These are phyloP conservation scores for Automeris io DNA, from an alignment of 2,888 invertebrate genomes.

Conservation along the genomic window DNA sequence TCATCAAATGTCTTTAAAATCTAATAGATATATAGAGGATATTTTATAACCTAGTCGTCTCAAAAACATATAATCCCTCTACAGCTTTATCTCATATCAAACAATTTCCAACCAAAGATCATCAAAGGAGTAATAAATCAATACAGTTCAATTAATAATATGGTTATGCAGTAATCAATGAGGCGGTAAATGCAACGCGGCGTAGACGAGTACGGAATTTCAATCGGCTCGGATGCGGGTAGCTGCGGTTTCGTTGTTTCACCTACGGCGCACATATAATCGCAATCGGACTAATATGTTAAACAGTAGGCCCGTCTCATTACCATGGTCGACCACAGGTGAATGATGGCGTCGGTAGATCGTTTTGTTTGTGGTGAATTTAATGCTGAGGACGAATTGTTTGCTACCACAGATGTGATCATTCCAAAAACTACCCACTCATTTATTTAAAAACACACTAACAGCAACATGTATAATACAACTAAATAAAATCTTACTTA, in stretches of 20 bases:
- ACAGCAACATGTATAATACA: not conserved
- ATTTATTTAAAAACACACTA: too few species aligned
- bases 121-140: not conserved
- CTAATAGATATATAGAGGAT: too few species aligned
- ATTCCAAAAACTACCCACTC: constrained; percentile 54
- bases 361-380: constrained; percentile 77
- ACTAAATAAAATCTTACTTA: not conserved
- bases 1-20: too few species aligned
- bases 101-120: not conserved
- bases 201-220: constrained; percentile 26
- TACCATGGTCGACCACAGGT: constrained; percentile 74
- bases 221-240: constrained; percentile 46
- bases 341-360: constrained; percentile 65
- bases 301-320: constrained; percentile 74
- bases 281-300: constrained; percentile 75
- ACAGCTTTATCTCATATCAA: too few species aligned
- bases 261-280: constrained; percentile 46
- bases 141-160: not conserved
- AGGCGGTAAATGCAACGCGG: not conserved
- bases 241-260: constrained; percentile 40
- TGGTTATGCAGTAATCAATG: not conserved
- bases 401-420: constrained; percentile 69
- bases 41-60: too few species aligned
- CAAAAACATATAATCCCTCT: too few species aligned
- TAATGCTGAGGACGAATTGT: constrained; percentile 73